Evolutionary conservation across 2,113 vertebrate genomes (phyloP), one percentile per base, ranked within the genome.

Genomic region (Erythrocercus mccallii): DNA sequence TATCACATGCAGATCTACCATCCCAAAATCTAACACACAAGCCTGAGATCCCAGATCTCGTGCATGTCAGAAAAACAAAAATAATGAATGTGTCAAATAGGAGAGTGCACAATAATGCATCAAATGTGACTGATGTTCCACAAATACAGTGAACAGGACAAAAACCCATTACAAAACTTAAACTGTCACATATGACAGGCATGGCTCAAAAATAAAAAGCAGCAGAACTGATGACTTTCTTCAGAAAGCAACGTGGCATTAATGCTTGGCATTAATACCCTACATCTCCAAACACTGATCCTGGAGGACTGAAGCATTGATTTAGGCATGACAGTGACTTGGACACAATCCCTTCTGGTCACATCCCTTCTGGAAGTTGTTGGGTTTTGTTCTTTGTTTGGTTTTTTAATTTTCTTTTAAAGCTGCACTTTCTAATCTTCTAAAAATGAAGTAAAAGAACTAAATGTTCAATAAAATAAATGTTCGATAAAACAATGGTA

Each of bases 201-300:
- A 86, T 72, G 95, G 95, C 96, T 98, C 95, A 96, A 97, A 97
- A 97, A 54, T 7, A 94, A 90, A 92, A 95, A 97, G 90, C 69
- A 97, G 86, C 85, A 96, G 88, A 91, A 91, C 48, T 0, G 0
- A 86, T 13, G 3, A 91, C 87, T 64, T 93, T 81, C 68, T 95
- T 96, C 66, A 85, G 62, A 84, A 82, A 70, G 65, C 81, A 93
- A 94, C 12, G n/a, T n/a, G n/a, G n/a, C n/a, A n/a, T n/a, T n/a
- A n/a, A n/a, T 77, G 53, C 61, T 68, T 76, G 71, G 54, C 53
- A 88, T 42, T 76, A 88, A 73, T 50, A 91, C 35, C 47, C 83
- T 74, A 53, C 51, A 37, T 73, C 47, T 84, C 90, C 25, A 3
- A 95, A 91, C 47, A 82, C 4, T 86, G 64, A 86, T 65, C 62